Evolutionary conservation across 2,888 invertebrate species (phyloP), one percentile per base, ranked within the genome.

Genomic region (Drosophila mulleri): DNA sequence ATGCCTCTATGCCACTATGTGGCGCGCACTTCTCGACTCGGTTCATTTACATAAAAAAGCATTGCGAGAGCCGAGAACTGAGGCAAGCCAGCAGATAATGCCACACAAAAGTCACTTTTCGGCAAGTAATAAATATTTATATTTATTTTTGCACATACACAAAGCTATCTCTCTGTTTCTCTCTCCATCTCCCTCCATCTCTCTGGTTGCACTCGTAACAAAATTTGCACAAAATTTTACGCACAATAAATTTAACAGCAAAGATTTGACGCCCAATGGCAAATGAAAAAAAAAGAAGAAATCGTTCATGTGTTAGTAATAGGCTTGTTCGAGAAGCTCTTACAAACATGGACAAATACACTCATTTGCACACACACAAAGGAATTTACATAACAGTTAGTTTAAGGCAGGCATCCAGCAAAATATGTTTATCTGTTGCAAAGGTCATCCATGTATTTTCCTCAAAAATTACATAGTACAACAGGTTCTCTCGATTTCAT

Each of bases 261-360:
- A 72, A 75, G 70, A 74, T 70, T 70, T 65, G 67, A 63, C 74
- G 78, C 72, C 67, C 71, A 80, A 62, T 69, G 75, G 44, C 85
- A 70, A 82, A 62, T 68, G 73, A 41, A 82, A 70, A 82, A 75
- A 82, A 78, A 75, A 75, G 75, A 75, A 18, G 3, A n/a, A 58
- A 54, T 75, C 88, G 70, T 69, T 89, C 89, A 87, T 87, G 89
- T 87, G 88, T 87, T 75, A 73, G 80, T 89, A 86, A 86, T 89
- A 37, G 66, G 45, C 59, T 23, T 47, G 44, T 56, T 50, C 29
- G 26, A 69, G 5, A 37, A 41, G 50, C 44, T 44, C 39, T 54
- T 5, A 26, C 20, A 44, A 35, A 29, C 32, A 45, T 44, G 12
- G 1, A 20, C 20, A 44, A 18, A 44, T 18, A 42, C 14, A 44